Evolutionary conservation across 2,113 vertebrate species (phyloP).

Genomic region (Pelecanoides urinatrix): DNA sequence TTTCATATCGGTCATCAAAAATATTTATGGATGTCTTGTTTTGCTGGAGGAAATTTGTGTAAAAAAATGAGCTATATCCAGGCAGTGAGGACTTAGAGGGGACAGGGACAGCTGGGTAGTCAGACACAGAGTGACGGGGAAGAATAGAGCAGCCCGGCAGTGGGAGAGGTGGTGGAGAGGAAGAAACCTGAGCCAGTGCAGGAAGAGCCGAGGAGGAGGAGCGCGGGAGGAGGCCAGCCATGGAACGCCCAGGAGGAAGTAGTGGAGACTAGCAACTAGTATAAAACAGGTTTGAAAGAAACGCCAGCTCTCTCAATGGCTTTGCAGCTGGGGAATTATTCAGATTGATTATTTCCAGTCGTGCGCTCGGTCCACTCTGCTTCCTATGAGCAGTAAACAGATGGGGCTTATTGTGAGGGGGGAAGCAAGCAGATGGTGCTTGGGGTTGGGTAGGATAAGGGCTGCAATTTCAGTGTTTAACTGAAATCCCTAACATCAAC

Average conservation of each 20-base stretch:
- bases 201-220: neutral
- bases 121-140: neutral
- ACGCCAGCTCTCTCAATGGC: neutral
- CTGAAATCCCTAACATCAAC: neutral
- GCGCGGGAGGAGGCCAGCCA: neutral
- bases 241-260: neutral
- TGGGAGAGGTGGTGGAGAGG: neutral
- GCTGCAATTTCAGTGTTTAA: neutral
- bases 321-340: conserved; percentile 42
- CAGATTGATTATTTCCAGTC: conserved; percentile 42
- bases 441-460: accelerated
- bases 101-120: neutral
- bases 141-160: neutral
- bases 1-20: neutral
- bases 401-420: neutral
- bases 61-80: neutral
- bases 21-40: neutral
- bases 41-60: neutral
- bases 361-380: neutral
- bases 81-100: neutral
- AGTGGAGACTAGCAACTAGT: neutral
- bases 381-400: neutral
- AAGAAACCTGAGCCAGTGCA: neutral
- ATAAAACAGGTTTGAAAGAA: conserved; percentile 23
- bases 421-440: neutral